These are phyloP conservation scores for Anguilla marmorata DNA, from an alignment of 2,797 vertebrate species.

Conservation along the genomic window DNA sequence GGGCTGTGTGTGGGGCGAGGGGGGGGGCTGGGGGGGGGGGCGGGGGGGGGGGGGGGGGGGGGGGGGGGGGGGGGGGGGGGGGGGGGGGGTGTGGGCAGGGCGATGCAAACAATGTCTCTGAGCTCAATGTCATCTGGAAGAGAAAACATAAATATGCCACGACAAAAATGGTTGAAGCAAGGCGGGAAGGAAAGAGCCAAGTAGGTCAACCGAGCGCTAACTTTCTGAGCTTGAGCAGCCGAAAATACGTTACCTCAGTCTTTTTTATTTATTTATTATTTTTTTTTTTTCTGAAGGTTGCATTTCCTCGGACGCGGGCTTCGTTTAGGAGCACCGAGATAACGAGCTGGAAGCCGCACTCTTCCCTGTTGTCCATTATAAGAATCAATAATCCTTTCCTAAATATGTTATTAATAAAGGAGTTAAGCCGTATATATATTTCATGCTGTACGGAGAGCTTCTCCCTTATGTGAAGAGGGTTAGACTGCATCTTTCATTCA, in stretches of 20 bases:
- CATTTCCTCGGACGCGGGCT: slow-evolving; percentile 30
- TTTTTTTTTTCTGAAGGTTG: slow-evolving; percentile 16
- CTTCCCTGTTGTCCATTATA: slow-evolving; percentile 43
- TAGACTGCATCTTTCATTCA: slow-evolving; percentile 71
- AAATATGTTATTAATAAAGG: slow-evolving; percentile 75
- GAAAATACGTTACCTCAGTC: neutral
- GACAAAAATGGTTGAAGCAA: slow-evolving; percentile 10
- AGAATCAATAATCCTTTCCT: slow-evolving; percentile 71
- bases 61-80: slow-evolving; percentile 8
- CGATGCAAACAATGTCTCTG: slow-evolving; percentile 44
- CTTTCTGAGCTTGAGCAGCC: slow-evolving; percentile 20
- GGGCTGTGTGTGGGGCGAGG: slow-evolving; percentile 5
- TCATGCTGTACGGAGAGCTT: slow-evolving; percentile 66
- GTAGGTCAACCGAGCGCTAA: slow-evolving; percentile 43
- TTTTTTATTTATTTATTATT: neutral
- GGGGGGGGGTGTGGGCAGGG: slow-evolving; percentile 24
- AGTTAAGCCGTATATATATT: slow-evolving; percentile 74
- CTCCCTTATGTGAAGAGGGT: slow-evolving; percentile 60
- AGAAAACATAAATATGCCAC: slow-evolving; percentile 40
- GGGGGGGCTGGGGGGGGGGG: slow-evolving; percentile 19
- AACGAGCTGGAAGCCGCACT: slow-evolving; percentile 49
- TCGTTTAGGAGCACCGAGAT: slow-evolving; percentile 48
- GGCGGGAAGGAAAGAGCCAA: slow-evolving; percentile 31
- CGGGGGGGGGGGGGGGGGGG: slow-evolving; percentile 15
- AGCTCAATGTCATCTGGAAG: slow-evolving; percentile 48